A percentile compares a stretch with the other conserved stretches of the same genome.
phyloP scores from a whole-genome alignment of 2,113 vertebrate species.

The Candoia aspera region DNA sequence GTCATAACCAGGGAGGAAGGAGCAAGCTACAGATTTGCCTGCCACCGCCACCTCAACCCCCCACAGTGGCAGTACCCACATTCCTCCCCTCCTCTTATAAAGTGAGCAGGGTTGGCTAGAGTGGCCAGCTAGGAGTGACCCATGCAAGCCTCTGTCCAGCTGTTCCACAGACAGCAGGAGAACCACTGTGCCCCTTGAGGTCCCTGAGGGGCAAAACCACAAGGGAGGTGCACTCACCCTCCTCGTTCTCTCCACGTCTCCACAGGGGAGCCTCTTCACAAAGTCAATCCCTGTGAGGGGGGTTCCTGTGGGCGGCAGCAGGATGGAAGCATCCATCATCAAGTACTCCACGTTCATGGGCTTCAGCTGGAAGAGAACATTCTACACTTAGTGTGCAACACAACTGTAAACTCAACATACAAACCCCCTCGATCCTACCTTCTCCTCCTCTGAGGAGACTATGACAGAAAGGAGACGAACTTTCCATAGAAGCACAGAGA shows the following conservation, averaged over 20 bases:
- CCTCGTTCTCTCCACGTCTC: slow-evolving; percentile 93
- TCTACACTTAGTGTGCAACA: slow-evolving; percentile 17
- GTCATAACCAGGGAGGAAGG: too few relatives aligned
- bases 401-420: not conserved
- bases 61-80: not conserved
- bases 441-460: not conserved
- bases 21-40: not conserved
- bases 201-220: not conserved
- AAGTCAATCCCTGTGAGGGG: slow-evolving; percentile 98
- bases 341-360: slow-evolving; percentile 97
- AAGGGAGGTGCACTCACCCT: slow-evolving; percentile 75
- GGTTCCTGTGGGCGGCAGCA: slow-evolving; percentile 94
- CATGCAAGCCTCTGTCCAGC: not conserved
- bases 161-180: not conserved
- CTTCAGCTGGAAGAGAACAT: slow-evolving; percentile 82
- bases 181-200: not conserved
- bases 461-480: not conserved
- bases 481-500: not conserved
- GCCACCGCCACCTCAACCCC: not conserved
- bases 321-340: slow-evolving; percentile 98
- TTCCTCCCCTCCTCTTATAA: not conserved
- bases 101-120: not conserved
- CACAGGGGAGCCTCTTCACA: slow-evolving; percentile 94
- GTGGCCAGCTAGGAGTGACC: not conserved
- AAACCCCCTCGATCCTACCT: not conserved